phyloP scores from a whole-genome alignment of 2,888 invertebrate species.

The Drosophila antonietae region DNA sequence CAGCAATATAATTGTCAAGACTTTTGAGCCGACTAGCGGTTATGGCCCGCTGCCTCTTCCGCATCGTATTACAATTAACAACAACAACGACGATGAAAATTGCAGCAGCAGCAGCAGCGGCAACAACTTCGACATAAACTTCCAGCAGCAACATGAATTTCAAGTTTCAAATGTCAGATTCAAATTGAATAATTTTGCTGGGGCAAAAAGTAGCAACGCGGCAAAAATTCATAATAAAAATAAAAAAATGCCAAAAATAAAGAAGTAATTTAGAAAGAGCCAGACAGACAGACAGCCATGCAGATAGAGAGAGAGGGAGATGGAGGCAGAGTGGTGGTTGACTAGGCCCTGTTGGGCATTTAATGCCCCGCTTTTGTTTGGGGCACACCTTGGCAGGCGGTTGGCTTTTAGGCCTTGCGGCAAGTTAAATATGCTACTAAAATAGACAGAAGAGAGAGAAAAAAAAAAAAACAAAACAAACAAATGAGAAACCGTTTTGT shows the following conservation, averaged over 20 bases:
- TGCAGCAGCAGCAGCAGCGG: constrained; percentile 5
- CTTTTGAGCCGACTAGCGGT: constrained; percentile 50
- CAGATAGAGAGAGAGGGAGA: background rate
- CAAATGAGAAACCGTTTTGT: constrained; percentile 54
- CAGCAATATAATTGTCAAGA: constrained; percentile 72
- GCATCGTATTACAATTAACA: constrained; percentile 81
- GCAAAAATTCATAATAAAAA: constrained; percentile 21
- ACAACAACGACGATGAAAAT: constrained; percentile 30
- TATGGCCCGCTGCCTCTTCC: constrained; percentile 59
- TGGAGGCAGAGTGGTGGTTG: background rate
- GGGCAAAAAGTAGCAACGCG: constrained; percentile 38
- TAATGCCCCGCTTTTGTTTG: constrained; percentile 51
- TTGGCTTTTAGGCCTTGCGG: constrained; percentile 53
- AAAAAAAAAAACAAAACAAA: constrained; percentile 17
- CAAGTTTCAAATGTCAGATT: constrained; percentile 75
- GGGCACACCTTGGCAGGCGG: constrained; percentile 48
- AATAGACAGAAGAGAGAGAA: constrained; percentile 19
- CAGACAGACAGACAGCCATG: background rate
- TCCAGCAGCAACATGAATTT: constrained; percentile 54
- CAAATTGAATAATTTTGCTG: constrained; percentile 53
- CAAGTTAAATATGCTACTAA: constrained; percentile 52
- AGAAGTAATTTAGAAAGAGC: constrained; percentile 21
- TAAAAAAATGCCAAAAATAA: constrained; percentile 6
- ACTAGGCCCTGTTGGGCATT: constrained; percentile 32
- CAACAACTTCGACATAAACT: constrained; percentile 40